A percentile compares a stretch with the other conserved stretches of the same genome.
Conservation (phyloP, 2,888 invertebrate genomes). For the Xanthorhoe designata region DNA sequence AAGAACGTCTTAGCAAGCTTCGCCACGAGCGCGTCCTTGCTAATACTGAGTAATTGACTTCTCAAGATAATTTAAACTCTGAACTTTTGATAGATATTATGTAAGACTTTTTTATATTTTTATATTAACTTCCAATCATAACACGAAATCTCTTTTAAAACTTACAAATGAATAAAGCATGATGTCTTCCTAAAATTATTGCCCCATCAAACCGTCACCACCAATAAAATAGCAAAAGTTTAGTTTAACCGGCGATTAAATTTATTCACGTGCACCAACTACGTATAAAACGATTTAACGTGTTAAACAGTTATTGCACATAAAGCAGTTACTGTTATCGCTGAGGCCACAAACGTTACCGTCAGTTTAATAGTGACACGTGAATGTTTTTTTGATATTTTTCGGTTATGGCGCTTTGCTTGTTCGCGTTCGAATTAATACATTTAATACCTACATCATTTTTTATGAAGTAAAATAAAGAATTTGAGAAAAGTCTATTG, state of each 20-base stretch:
- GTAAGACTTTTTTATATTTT: too few relatives aligned
- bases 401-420: conserved; percentile 30
- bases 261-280: conserved; percentile 67
- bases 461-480: background rate
- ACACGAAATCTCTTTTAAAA: background rate
- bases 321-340: conserved; percentile 67
- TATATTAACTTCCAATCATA: too few relatives aligned
- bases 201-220: conserved; percentile 21
- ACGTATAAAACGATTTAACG: conserved; percentile 59
- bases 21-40: too few relatives aligned
- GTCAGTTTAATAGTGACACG: conserved; percentile 64
- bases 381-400: conserved; percentile 57
- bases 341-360: conserved; percentile 60
- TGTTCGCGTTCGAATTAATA: conserved; percentile 4
- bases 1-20: too few relatives aligned
- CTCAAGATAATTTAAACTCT: too few relatives aligned
- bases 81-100: too few relatives aligned
- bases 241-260: conserved; percentile 59
- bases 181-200: conserved; percentile 8
- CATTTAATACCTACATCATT: too few relatives aligned
- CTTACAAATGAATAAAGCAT: conserved; percentile 6
- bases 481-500: too few relatives aligned
- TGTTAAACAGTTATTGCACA: conserved; percentile 69
- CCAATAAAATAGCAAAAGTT: conserved; percentile 44
- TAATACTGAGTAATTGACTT: too few relatives aligned